A percentile compares a stretch with the other conserved stretches of the same genome.
phyloP scores from a whole-genome alignment of 2,888 invertebrate species.

The Agrilus mali region DNA sequence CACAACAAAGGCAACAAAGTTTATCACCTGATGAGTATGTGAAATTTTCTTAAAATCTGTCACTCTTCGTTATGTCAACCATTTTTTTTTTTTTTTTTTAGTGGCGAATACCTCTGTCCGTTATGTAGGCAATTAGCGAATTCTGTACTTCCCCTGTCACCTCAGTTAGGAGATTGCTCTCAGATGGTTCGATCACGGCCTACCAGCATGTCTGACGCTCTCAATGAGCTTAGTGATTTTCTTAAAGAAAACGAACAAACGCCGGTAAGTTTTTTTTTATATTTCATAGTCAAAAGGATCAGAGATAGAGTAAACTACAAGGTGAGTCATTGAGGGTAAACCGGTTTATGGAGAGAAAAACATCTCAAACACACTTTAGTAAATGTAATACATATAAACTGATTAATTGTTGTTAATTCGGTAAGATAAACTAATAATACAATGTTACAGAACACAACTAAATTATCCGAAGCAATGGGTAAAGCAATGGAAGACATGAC shows the following conservation, averaged over 20 bases:
- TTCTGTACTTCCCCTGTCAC: conserved; percentile 75
- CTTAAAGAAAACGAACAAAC: conserved; percentile 54
- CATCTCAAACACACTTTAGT: not conserved
- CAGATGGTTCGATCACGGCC: conserved; percentile 50
- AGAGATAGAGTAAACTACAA: too few species aligned
- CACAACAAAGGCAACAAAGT: conserved; percentile 63
- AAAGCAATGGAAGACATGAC: conserved; percentile 93
- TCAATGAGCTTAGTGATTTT: conserved; percentile 42
- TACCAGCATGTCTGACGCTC: conserved; percentile 34
- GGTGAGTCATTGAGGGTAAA: too few species aligned
- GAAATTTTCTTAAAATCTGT: too few species aligned
- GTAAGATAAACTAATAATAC: not conserved
- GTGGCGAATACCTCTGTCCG: conserved; percentile 89
- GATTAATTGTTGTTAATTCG: not conserved
- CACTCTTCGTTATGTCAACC: not conserved
- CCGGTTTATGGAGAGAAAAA: too few species aligned
- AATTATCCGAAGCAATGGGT: conserved; percentile 76
- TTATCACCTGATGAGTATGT: conserved; percentile 54
- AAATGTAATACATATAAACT: conserved; percentile 1
- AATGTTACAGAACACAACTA: conserved; percentile 46
- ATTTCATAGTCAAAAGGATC: too few species aligned
- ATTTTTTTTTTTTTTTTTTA: conserved; percentile 25
- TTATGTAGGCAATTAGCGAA: conserved; percentile 87
- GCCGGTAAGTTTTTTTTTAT: conserved; percentile 36
- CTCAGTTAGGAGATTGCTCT: conserved; percentile 53